These are phyloP conservation scores for Phragmatobia fuliginosa DNA, from an alignment of 2,888 invertebrate genomes.

Conservation along the genomic window DNA sequence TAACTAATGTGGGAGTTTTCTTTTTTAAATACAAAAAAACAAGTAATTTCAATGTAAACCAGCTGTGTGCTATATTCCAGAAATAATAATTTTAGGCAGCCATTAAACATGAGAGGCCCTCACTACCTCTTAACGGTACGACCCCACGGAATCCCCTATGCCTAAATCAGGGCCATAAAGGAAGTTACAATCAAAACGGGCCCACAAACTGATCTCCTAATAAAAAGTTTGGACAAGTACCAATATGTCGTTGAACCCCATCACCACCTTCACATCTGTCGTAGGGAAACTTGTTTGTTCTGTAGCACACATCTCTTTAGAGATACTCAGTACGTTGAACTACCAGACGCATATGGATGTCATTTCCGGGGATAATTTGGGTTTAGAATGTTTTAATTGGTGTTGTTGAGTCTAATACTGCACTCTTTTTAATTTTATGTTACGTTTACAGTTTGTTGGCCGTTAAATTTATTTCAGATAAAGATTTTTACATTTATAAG, in stretches of 20 bases:
- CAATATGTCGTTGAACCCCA: constrained; percentile 38
- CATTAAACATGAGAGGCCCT: not conserved
- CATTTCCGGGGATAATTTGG: constrained; percentile 44
- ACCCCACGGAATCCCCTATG: constrained; percentile 21
- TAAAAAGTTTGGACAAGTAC: constrained; percentile 51
- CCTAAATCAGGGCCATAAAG: constrained; percentile 31
- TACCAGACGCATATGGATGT: constrained; percentile 35
- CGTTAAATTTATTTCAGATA: not conserved
- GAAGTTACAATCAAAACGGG: constrained; percentile 44
- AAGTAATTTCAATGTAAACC: not conserved
- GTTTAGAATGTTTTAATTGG: constrained; percentile 12
- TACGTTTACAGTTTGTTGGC: not conserved
- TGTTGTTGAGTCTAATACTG: not conserved
- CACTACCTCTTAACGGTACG: not conserved
- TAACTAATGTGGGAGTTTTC: too few species aligned
- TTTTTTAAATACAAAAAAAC: too few species aligned
- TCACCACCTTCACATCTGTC: constrained; percentile 52
- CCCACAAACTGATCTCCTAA: constrained; percentile 40
- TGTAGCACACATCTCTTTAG: constrained; percentile 56
- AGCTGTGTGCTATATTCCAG: not conserved
- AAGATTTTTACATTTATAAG: not conserved
- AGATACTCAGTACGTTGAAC: constrained; percentile 58
- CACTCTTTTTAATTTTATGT: not conserved
- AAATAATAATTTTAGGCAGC: not conserved
- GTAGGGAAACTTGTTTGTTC: constrained; percentile 56